Base-by-base conservation (phyloP, 2,888 invertebrate species). In the Thecocarcelia acutangulata region DNA sequence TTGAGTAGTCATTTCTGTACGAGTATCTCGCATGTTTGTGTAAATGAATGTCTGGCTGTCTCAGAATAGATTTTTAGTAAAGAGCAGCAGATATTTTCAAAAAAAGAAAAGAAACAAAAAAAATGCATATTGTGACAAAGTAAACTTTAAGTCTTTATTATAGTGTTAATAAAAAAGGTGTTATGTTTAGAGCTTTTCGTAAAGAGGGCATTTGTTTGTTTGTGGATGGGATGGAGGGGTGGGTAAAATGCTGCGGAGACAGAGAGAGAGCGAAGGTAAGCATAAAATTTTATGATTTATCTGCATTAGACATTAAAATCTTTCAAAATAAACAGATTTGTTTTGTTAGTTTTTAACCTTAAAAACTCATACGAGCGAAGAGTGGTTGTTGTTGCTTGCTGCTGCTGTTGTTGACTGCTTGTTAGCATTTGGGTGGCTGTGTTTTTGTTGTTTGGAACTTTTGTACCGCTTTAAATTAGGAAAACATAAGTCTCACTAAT, bases 281-380 rank as follows among this genome's bases (percentile, higher is more conserved):
- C 54, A 59, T 70, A 59, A 54, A 70, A 70, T 64, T 73, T 59
- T 73, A 59, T 79, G 78, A 79, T 79, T 73, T 79, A 72, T 79
- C 78, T 79, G 78, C 24, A 68, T 66, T 66, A 59, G 66, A 79
- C 69, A 78, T 70, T 59, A 78, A 82, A 78, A 61, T 82, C 74
- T 82, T 75, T 70, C 66, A 82, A 82, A 70, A 82, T 61, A 82
- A 82, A 82, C 82, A 82, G 78, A 82, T 82, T 82, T 82, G 59
- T 77, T 70, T 78, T 70, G 59, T 66, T 70, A 59, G 37, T 46
- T 73, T 78, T 61, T 37, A 64, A 72, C 72, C 63, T 59, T 73
- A 79, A 59, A 48, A 52, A 17, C 37, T 44, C 12, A 46, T 44
- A 13, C 17, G 13, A 13, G 12, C 13, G 13, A 2, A 44, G 8